Evolutionary conservation across 2,797 vertebrate species (phyloP).

Genomic region (Eupleurogrammus muticus): DNA sequence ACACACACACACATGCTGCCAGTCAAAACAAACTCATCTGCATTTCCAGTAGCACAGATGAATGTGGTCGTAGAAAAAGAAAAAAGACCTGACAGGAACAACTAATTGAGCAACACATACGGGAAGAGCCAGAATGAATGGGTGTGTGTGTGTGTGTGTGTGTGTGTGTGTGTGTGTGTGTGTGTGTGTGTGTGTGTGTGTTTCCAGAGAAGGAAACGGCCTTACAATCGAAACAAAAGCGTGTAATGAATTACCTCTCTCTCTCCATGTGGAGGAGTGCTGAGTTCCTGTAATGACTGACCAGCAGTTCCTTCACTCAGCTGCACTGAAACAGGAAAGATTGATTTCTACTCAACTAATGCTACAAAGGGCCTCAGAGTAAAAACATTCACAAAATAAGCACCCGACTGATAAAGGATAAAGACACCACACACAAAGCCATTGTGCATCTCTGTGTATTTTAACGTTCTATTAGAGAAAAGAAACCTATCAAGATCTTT

Average conservation of each 20-base stretch:
- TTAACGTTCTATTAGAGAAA: too few relatives aligned
- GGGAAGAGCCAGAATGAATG: constrained; percentile 9
- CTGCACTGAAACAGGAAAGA: neutral
- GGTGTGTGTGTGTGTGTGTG: constrained; percentile 10
- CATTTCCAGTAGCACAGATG: constrained; percentile 13
- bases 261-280: constrained; percentile 3
- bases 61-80: constrained; percentile 7
- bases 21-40: neutral
- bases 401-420: neutral
- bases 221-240: constrained; percentile 43
- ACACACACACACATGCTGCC: neutral
- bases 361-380: neutral
- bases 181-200: constrained; percentile 23
- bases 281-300: constrained; percentile 22
- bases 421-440: too few relatives aligned
- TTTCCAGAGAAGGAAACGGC: constrained; percentile 32
- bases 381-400: neutral
- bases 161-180: constrained; percentile 9
- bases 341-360: too few relatives aligned
- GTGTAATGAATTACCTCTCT: constrained; percentile 42
- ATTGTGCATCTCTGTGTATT: too few relatives aligned
- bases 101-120: neutral
- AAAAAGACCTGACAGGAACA: constrained; percentile 22
- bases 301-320: constrained; percentile 15
- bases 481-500: too few relatives aligned